Evolutionary conservation across 2,888 invertebrate species (phyloP), one percentile per base, ranked within the genome.

Genomic region (Pinctada fucata): DNA sequence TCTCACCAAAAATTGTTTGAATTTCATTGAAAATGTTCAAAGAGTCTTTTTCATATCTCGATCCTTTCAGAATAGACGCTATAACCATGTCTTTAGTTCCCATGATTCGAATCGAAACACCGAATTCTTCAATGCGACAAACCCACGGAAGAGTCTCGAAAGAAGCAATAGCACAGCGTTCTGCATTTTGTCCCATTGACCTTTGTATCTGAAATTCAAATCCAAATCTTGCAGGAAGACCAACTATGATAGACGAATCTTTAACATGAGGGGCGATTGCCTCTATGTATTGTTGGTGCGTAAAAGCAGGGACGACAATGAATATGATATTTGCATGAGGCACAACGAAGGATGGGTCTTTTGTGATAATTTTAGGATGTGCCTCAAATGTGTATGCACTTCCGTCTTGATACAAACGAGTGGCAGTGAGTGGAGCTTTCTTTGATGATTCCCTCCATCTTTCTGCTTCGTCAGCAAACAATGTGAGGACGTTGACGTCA

Each of bases 121-220:
- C 90, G 71, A 85, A 90, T 71, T 85, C 86, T n/a, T 76, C 66
- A 16, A 88, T 83, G 8, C 88, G 82, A 70, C 87, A 87, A 3
- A 86, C 87, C 89, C 88, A 90, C 4, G 89, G 89, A n/a, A 88
- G 85, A 2, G 87, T 83, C 75, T 89, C 88, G 66, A 88, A 87
- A n/a, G 86, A 85, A 75, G 89, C 85, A 2, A 90, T 79, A 58
- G 88, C 84, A 48, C 80, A 80, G 47, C 79, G 76, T 47, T 78
- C 71, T 3, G 76, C 75, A 2, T 84, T 81, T 48, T 85, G 80
- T 1, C 85, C 84, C 49, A 87, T 79, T 3, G 85, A 78, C 70
- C 82, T 84, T 67, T 84, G 76, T 58, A 87, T 88, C 65, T 87
- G 86, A 71, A 88, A 88, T 74, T 90, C 90, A 67, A 90, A 89